Conservation (phyloP, 2,113 vertebrate genomes). For the Sander lucioperca region DNA sequence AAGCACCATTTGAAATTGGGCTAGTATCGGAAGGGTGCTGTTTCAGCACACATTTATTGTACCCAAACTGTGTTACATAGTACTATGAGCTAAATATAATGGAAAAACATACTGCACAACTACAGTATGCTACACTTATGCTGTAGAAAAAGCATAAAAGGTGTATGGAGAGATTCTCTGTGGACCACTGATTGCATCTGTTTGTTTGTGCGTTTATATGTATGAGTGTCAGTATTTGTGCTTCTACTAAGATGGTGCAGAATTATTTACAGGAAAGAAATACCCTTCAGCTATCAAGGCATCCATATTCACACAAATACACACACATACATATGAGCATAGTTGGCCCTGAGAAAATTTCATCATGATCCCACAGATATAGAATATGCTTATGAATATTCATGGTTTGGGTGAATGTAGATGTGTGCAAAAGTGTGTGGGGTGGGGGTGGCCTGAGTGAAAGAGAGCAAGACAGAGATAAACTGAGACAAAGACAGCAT, state of each 20-base stretch:
- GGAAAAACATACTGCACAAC: conserved; percentile 9
- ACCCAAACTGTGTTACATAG: conserved; percentile 13
- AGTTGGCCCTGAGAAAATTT: conserved; percentile 50
- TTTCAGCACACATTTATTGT: conserved; percentile 34
- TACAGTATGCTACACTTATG: neutral
- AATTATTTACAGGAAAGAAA: conserved; percentile 64
- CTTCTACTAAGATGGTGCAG: conserved; percentile 29
- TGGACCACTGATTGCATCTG: conserved; percentile 8
- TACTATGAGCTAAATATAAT: conserved; percentile 24
- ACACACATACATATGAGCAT: conserved; percentile 15
- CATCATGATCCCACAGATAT: conserved; percentile 57
- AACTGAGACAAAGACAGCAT: neutral
- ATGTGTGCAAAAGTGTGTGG: neutral
- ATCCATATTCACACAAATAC: conserved; percentile 41
- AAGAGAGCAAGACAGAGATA: conserved; percentile 28
- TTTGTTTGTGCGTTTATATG: conserved; percentile 19
- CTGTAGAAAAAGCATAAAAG: neutral
- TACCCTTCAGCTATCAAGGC: conserved; percentile 50
- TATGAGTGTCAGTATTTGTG: conserved; percentile 35
- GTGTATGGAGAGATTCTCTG: neutral
- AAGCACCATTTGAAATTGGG: conserved; percentile 26
- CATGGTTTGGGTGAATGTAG: conserved; percentile 26
- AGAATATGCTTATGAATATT: conserved; percentile 58
- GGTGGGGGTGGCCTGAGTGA: conserved; percentile 8
- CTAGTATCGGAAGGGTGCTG: conserved; percentile 11